Percentiles rank a stretch among this genome's conserved stretches.
Conservation (phyloP, 2,797 vertebrate genomes). For the Gallirallus australis region DNA sequence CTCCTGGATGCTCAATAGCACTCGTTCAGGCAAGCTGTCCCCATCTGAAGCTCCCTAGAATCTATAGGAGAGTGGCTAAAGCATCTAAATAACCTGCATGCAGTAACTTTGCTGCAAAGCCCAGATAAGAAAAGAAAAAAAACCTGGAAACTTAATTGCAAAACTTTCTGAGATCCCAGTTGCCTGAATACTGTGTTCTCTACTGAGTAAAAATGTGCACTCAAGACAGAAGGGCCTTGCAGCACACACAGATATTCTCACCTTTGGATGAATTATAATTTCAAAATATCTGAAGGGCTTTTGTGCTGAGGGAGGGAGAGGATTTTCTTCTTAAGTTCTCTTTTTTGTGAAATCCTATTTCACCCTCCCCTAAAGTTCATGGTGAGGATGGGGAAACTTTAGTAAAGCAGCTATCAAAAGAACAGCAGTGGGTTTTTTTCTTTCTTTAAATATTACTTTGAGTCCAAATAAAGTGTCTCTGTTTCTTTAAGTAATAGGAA, state of each 20-base stretch:
- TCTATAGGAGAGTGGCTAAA: background rate
- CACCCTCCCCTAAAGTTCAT: background rate
- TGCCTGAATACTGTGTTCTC: background rate
- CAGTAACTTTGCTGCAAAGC: background rate
- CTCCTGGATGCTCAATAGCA: background rate
- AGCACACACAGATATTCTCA: background rate
- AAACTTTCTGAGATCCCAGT: background rate
- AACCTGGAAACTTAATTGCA: background rate
- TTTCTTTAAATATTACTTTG: slow-evolving; percentile 40
- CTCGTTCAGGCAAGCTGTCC: background rate
- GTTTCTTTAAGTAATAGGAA: slow-evolving; percentile 23
- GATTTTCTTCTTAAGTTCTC: slow-evolving; percentile 21
- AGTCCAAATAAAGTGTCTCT: background rate
- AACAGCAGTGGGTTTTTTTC: background rate
- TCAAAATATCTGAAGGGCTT: background rate
- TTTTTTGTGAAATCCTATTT: slow-evolving; percentile 26
- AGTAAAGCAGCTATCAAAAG: slow-evolving; percentile 2
- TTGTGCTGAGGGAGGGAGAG: background rate
- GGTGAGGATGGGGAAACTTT: background rate
- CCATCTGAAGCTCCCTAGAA: background rate
- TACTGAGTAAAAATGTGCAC: background rate
- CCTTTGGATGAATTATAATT: background rate
- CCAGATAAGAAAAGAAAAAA: background rate
- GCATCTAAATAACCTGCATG: background rate
- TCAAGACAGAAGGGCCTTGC: background rate